A percentile compares a stretch with the other conserved stretches of the same genome.
phyloP scores from a whole-genome alignment of 1,140 invertebrate species.

The Monomorium pharaonis region DNA sequence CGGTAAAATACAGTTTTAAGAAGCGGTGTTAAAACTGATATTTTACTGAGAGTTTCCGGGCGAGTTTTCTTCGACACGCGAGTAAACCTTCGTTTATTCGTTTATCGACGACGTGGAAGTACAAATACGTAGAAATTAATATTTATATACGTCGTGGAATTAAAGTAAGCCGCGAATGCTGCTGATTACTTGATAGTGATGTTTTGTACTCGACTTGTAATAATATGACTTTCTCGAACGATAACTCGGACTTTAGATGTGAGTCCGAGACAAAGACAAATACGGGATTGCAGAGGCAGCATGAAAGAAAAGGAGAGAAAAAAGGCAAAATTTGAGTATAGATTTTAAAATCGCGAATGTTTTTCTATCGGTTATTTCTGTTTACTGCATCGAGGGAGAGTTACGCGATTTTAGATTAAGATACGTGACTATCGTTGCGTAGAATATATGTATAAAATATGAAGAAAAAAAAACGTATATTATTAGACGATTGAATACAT shows the following conservation, averaged over 20 bases:
- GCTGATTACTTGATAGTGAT: constrained; percentile 9
- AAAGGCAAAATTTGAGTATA: constrained; percentile 13
- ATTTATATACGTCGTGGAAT: constrained; percentile 34
- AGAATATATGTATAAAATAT: constrained; percentile 45
- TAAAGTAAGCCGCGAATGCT: background rate
- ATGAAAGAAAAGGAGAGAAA: constrained; percentile 2
- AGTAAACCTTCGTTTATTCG: constrained; percentile 2
- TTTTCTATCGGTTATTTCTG: constrained; percentile 34
- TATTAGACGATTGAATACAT: background rate
- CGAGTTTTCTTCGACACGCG: background rate
- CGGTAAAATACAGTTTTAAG: constrained; percentile 73
- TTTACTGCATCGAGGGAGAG: background rate
- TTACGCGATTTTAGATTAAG: constrained; percentile 46
- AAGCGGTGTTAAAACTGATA: constrained; percentile 76
- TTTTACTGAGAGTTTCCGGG: constrained; percentile 27
- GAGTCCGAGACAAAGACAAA: background rate
- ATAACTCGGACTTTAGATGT: background rate
- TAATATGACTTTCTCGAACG: constrained; percentile 17
- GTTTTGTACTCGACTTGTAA: constrained; percentile 35
- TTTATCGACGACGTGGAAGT: constrained; percentile 35
- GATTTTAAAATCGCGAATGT: constrained; percentile 18
- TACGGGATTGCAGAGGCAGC: background rate
- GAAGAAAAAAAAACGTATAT: constrained; percentile 1
- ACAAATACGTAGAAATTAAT: constrained; percentile 48
- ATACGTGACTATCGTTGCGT: constrained; percentile 40